Conservation (phyloP, 2,113 vertebrate species). For the Gymnogyps californianus region DNA sequence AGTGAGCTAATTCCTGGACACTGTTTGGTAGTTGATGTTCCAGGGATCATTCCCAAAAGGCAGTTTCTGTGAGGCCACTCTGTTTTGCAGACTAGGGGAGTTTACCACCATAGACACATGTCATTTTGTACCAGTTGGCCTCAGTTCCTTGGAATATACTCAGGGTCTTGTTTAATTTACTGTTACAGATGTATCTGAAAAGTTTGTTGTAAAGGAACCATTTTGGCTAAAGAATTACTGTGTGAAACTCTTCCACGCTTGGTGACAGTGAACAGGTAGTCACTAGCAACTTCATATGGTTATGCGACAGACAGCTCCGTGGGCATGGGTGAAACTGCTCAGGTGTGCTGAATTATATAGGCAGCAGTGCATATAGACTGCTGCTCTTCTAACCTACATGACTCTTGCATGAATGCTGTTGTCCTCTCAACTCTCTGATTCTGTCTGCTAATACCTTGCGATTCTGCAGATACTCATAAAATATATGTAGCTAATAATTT, state of each 20-base stretch:
- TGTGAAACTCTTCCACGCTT: neutral
- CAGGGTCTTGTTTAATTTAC: neutral
- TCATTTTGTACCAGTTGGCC: slow-evolving; percentile 6
- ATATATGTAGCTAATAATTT: neutral
- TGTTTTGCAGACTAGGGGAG: neutral
- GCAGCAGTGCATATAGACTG: neutral
- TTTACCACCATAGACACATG: slow-evolving; percentile 1
- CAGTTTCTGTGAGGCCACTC: slow-evolving; percentile 11
- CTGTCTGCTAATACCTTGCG: neutral
- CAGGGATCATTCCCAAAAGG: slow-evolving; percentile 31
- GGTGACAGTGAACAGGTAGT: neutral
- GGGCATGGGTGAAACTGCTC: neutral
- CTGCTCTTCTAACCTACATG: neutral
- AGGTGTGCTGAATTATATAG: neutral
- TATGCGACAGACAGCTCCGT: neutral
- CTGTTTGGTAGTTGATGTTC: neutral
- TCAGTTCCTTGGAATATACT: neutral
- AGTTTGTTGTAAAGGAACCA: neutral
- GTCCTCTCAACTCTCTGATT: neutral
- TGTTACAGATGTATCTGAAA: neutral
- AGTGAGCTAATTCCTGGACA: slow-evolving; percentile 61
- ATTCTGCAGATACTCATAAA: neutral
- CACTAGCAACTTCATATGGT: neutral
- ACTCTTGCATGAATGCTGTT: neutral
- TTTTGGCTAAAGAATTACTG: neutral